Percentiles rank a stretch among this genome's conserved stretches.
These are phyloP conservation scores for Harpagoxenus sublaevis DNA, from an alignment of 2,888 invertebrate genomes.

Conservation along the genomic window DNA sequence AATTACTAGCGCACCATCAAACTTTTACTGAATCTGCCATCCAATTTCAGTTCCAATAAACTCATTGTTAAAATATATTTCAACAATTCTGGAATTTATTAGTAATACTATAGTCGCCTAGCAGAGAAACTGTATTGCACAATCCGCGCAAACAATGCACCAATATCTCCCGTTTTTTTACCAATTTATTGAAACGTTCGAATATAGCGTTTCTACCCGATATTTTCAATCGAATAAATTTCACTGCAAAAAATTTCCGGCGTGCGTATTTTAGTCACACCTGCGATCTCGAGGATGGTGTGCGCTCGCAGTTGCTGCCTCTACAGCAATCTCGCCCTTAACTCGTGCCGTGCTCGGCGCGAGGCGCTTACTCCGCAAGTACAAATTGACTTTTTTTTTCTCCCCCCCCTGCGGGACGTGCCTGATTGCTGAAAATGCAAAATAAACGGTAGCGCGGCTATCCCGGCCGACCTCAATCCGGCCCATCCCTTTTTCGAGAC, in stretches of 20 bases:
- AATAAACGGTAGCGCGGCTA: slow-evolving; percentile 57
- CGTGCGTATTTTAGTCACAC: slow-evolving; percentile 41
- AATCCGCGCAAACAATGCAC: slow-evolving; percentile 14
- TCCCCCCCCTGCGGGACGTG: slow-evolving; percentile 51
- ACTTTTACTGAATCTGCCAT: not conserved
- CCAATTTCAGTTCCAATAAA: not conserved
- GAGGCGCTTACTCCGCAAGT: slow-evolving; percentile 68
- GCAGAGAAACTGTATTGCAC: slow-evolving; percentile 22
- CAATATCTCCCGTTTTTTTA: slow-evolving; percentile 40
- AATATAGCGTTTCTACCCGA: slow-evolving; percentile 20
- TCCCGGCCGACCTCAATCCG: slow-evolving; percentile 52
- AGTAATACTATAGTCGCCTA: not conserved
- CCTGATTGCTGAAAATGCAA: slow-evolving; percentile 63
- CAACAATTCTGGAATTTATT: slow-evolving; percentile 12
- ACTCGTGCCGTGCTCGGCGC: slow-evolving; percentile 56
- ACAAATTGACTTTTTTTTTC: slow-evolving; percentile 71
- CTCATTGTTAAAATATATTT: slow-evolving; percentile 13
- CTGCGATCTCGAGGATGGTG: slow-evolving; percentile 47
- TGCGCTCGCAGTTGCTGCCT: slow-evolving; percentile 39
- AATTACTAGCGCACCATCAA: not conserved
- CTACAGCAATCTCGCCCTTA: slow-evolving; percentile 66
- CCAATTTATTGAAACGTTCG: slow-evolving; percentile 44
- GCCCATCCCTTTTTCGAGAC: slow-evolving; percentile 45
- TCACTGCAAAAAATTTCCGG: slow-evolving; percentile 34
- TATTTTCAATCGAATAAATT: slow-evolving; percentile 56